These are phyloP conservation scores for Pachydiplax longipennis DNA, from an alignment of 2,888 invertebrate species.

Conservation along the genomic window DNA sequence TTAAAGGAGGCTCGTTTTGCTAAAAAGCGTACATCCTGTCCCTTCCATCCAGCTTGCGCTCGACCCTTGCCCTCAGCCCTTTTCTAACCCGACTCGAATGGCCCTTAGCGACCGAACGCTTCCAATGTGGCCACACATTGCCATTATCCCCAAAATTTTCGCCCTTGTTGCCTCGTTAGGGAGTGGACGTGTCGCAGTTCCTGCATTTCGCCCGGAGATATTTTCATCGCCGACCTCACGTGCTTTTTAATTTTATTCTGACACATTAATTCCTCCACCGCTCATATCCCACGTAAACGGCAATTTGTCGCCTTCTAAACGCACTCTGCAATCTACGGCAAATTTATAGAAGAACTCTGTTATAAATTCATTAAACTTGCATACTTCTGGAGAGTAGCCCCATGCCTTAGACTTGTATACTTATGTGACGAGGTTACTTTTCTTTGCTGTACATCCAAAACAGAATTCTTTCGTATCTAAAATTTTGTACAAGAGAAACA, in stretches of 20 bases:
- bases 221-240: background rate
- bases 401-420: no score
- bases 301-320: background rate
- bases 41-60: background rate
- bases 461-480: no score
- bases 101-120: constrained; percentile 30
- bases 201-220: constrained; percentile 1
- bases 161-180: constrained; percentile 34
- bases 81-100: background rate
- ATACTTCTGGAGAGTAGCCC: no score
- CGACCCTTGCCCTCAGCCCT: background rate
- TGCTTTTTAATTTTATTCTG: constrained; percentile 13
- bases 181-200: background rate
- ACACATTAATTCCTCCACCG: background rate
- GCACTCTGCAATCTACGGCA: background rate
- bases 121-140: constrained; percentile 19
- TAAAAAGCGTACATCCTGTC: background rate
- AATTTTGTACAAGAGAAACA: no score
- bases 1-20: background rate
- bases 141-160: constrained; percentile 28
- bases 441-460: no score
- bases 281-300: background rate
- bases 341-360: background rate
- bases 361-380: no score
- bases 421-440: no score